Base-by-base conservation (phyloP, 1,140 invertebrate species). In the Lepidotrigona ventralis region DNA sequence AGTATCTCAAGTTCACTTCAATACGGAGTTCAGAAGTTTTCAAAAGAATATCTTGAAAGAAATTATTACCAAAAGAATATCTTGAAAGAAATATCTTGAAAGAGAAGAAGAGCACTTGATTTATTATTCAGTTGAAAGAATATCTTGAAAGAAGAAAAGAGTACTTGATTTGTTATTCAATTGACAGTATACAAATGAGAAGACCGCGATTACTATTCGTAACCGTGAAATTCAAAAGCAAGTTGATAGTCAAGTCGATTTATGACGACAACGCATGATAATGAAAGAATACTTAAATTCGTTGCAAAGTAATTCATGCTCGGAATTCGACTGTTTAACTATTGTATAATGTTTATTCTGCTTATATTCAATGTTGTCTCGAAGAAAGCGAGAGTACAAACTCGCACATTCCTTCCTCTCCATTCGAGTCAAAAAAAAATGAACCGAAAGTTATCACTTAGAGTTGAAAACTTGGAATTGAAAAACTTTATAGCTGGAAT, bases 301-400 rank as follows among this genome's bases (percentile, higher is more conserved):
- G 19, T 58, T 58, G 9, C 58, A 39, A 39, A 39, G 39, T 8
- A 39, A 39, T 39, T n/a, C 39, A 60, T n/a, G 58, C 21, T 23
- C 23, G 56, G 17, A 53, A 17, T 9, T 21, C 17, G 17, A 1
- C 15, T 29, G 4, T 53, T 19, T 17, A 26, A 53, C 70, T 54
- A 72, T 72, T 72, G 70, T 72, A 72, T 72, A 72, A 72, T 72
- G 14, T 72, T 72, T 72, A 72, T 72, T 72, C 46, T 54, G n/a
- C 70, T 71, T 72, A 72, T 72, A 29, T 72, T 46, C 46, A 72
- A 54, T 5, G 46, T 21, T 1, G 11, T 29, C n/a, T 19, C 70
- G 11, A 72, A 53, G 70, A 72, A 72, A 53, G 70, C 46, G 70
- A 72, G 70, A 26, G 17, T 53, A 29, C 11, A 46, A 72, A 72